Evolutionary conservation across 2,113 vertebrate genomes (phyloP).

Genomic region (Nycticebus coucang): DNA sequence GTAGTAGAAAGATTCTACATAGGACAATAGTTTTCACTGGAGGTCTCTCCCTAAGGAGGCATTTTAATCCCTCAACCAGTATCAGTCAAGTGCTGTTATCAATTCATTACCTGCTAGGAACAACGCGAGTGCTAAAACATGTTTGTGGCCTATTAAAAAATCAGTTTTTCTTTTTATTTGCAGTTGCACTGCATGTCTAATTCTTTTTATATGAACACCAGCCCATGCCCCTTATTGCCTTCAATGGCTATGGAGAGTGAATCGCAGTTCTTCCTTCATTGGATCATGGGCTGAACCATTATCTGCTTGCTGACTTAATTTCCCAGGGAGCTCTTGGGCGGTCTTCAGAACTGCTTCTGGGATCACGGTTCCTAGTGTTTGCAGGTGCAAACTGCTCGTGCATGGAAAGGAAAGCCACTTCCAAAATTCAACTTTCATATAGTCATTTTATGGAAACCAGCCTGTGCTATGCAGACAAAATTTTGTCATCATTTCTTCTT

Average conservation of each 20-base stretch:
- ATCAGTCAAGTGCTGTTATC: background rate
- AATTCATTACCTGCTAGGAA: background rate
- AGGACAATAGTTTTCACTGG: background rate
- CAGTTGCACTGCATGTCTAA: background rate
- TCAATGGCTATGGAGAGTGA: background rate
- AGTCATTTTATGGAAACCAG: background rate
- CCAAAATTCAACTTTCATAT: background rate
- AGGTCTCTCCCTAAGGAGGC: background rate
- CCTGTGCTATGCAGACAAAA: background rate
- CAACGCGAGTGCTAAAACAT: background rate
- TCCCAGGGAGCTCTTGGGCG: background rate
- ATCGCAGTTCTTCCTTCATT: background rate
- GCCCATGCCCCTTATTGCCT: background rate
- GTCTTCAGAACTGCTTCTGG: background rate
- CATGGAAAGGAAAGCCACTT: background rate
- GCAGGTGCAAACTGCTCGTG: background rate
- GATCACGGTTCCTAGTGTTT: background rate
- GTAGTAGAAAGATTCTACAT: background rate
- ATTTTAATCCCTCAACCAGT: background rate
- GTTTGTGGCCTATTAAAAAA: background rate
- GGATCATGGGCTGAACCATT: conserved; percentile 26
- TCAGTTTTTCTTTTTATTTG: background rate
- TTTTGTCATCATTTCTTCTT: background rate
- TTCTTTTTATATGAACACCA: background rate
- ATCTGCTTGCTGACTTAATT: conserved; percentile 24